Evolutionary conservation across 92 coral and sea anemone genomes (phyloP).

Genomic region (Desmophyllum pertusum): DNA sequence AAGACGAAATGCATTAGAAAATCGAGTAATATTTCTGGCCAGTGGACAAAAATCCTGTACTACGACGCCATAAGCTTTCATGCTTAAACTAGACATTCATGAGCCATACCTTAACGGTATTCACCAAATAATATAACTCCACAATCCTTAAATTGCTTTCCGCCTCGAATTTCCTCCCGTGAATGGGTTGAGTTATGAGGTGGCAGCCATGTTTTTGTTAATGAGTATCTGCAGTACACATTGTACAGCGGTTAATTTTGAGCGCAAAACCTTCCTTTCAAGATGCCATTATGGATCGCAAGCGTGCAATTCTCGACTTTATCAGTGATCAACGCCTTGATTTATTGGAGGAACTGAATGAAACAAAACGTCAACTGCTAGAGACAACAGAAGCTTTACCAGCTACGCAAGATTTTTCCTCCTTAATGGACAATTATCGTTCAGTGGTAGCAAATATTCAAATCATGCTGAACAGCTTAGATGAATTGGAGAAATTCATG

Average conservation of each 20-base stretch:
- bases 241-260: neutral
- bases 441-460: slow-evolving; percentile 15
- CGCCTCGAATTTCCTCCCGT: no score
- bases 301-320: slow-evolving; percentile 21
- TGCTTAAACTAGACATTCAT: no score
- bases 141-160: no score
- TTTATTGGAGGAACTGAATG: slow-evolving; percentile 20
- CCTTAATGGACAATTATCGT: slow-evolving; percentile 26
- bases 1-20: no score
- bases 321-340: slow-evolving; percentile 22
- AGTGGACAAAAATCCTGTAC: no score
- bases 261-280: neutral
- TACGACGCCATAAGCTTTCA: no score
- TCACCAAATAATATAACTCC: no score
- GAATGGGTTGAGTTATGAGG: no score
- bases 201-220: no score
- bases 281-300: slow-evolving; percentile 1
- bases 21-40: no score
- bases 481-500: slow-evolving; percentile 20
- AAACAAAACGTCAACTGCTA: slow-evolving; percentile 27
- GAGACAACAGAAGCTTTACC: slow-evolving; percentile 20
- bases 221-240: neutral
- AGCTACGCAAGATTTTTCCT: slow-evolving; percentile 18
- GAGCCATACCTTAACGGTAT: no score
- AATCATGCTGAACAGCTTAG: slow-evolving; percentile 20